Conservation (phyloP, 2,888 invertebrate genomes). For the Eurytoma adleriae region DNA sequence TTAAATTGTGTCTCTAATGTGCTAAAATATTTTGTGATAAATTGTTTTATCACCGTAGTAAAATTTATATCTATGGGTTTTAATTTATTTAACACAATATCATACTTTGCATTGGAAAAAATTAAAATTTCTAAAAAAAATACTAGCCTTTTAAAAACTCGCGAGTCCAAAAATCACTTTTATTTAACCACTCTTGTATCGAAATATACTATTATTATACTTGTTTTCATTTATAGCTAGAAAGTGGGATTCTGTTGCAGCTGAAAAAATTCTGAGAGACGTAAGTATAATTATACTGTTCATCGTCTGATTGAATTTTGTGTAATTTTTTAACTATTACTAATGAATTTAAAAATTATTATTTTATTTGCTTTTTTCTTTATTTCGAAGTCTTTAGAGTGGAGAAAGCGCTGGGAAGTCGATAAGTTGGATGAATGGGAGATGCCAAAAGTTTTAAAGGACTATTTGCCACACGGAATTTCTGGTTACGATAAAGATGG, state of each 20-base stretch:
- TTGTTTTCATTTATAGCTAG: slow-evolving; percentile 82
- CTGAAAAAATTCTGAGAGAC: slow-evolving; percentile 93
- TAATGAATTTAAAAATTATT: not conserved
- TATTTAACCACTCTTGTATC: no score
- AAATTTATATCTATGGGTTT: no score
- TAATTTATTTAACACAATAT: no score
- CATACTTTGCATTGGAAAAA: no score
- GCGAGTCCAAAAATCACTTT: no score
- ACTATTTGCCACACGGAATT: slow-evolving; percentile 87
- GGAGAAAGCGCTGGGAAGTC: slow-evolving; percentile 87
- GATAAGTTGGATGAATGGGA: slow-evolving; percentile 84
- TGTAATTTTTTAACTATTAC: slow-evolving; percentile 2
- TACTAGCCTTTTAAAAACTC: no score
- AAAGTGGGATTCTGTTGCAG: slow-evolving; percentile 90
- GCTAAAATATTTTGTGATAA: no score
- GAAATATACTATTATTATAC: no score
- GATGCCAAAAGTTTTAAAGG: slow-evolving; percentile 82
- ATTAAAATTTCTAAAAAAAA: no score
- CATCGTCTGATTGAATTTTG: not conserved
- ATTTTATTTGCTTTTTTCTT: not conserved
- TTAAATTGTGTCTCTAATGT: no score
- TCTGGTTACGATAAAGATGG: slow-evolving; percentile 91
- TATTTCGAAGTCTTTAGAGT: slow-evolving; percentile 81
- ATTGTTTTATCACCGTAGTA: no score
- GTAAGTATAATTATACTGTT: slow-evolving; percentile 82